phyloP scores from a whole-genome alignment of 2,888 invertebrate species.

The Xanthia togata region DNA sequence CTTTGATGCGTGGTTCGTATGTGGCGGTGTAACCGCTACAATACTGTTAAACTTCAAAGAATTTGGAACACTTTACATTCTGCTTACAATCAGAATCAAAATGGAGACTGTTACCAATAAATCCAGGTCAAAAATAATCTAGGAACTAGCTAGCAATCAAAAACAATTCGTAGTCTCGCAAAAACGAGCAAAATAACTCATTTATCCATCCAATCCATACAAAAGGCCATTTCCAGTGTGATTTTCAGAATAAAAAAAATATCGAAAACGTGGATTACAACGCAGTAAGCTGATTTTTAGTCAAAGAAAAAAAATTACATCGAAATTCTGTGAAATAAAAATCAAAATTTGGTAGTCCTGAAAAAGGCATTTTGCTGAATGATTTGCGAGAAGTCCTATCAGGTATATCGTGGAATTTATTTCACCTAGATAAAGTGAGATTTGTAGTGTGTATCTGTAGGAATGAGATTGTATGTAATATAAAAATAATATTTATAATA shows the following conservation, averaged over 20 bases:
- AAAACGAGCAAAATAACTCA: constrained; percentile 38
- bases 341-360: neutral
- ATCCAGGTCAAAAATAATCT: constrained; percentile 9
- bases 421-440: neutral
- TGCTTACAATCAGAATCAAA: neutral
- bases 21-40: too few relatives aligned
- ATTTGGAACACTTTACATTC: accelerated
- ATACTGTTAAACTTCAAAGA: neutral
- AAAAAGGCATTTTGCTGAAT: constrained; percentile 20
- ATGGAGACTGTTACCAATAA: neutral
- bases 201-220: constrained; percentile 12
- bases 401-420: neutral
- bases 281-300: constrained; percentile 22
- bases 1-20: too few relatives aligned
- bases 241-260: constrained; percentile 13
- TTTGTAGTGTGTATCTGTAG: neutral
- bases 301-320: constrained; percentile 1
- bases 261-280: constrained; percentile 18
- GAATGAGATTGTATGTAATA: neutral
- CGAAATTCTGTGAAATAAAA: constrained; percentile 3
- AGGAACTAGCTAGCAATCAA: constrained; percentile 7
- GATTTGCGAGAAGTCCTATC: constrained; percentile 16
- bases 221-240: constrained; percentile 27
- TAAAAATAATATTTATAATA: neutral
- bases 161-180: constrained; percentile 2